These are phyloP conservation scores for Drosophila willistoni DNA, from an alignment of 1,140 invertebrate species.

Conservation along the genomic window DNA sequence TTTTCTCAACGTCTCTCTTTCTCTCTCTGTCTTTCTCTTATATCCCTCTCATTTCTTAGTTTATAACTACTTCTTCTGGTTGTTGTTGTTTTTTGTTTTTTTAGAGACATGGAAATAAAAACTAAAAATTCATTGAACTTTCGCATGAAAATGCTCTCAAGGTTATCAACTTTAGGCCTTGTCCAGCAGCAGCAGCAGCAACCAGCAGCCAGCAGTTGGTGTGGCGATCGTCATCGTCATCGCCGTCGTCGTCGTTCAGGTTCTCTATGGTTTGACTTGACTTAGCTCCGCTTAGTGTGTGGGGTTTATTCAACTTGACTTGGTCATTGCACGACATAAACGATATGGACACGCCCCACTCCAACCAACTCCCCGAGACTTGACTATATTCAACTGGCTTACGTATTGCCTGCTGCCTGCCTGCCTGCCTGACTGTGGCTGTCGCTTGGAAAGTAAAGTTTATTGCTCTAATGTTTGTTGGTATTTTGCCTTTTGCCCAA, in stretches of 20 bases:
- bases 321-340: constrained; percentile 29
- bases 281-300: constrained; percentile 37
- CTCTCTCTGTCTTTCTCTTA: background rate
- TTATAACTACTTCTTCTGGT: constrained; percentile 17
- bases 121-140: constrained; percentile 83
- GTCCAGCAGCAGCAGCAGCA: constrained; percentile 38
- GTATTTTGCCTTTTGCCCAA: background rate
- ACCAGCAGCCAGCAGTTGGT: constrained; percentile 15
- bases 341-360: constrained; percentile 17
- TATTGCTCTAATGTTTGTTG: constrained; percentile 3
- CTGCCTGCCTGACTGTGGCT: background rate
- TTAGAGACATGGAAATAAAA: constrained; percentile 37
- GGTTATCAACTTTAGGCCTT: constrained; percentile 82
- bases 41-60: constrained; percentile 15
- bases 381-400: constrained; percentile 6
- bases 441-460: constrained; percentile 5
- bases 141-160: constrained; percentile 83
- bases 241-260: constrained; percentile 41
- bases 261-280: constrained; percentile 65
- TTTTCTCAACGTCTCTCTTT: constrained; percentile 19
- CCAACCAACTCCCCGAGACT: background rate
- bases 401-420: background rate
- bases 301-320: constrained; percentile 70
- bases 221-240: constrained; percentile 44
- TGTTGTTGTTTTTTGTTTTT: constrained; percentile 18